These are phyloP conservation scores for Orestias chungarensis DNA, from an alignment of 2,797 vertebrate species.

Conservation along the genomic window DNA sequence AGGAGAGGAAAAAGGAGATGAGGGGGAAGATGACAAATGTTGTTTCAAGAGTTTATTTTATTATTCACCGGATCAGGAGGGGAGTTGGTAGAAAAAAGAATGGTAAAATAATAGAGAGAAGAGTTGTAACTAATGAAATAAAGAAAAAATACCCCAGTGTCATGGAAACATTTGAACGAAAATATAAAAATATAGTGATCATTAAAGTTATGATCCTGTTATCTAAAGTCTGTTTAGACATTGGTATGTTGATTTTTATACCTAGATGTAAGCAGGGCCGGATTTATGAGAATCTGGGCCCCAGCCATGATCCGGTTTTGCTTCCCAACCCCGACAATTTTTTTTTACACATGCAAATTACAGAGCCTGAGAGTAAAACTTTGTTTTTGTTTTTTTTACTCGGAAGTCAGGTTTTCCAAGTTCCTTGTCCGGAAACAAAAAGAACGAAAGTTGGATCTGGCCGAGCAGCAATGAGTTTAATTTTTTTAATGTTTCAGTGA, in stretches of 20 bases:
- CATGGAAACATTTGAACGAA: background rate
- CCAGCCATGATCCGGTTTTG: background rate
- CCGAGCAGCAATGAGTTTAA: background rate
- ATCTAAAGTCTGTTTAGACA: background rate
- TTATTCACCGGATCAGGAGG: slow-evolving; percentile 3
- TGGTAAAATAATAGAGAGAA: background rate
- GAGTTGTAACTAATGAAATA: background rate
- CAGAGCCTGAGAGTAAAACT: background rate
- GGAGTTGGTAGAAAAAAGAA: background rate
- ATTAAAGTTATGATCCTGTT: background rate
- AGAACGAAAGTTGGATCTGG: background rate
- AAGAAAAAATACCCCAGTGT: background rate
- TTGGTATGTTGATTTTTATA: background rate
- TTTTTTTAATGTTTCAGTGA: background rate
- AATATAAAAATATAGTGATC: background rate
- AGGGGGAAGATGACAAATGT: slow-evolving; percentile 21
- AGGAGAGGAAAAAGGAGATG: slow-evolving; percentile 10
- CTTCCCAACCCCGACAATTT: background rate
- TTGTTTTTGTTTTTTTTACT: background rate
- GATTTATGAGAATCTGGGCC: background rate
- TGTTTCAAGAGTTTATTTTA: slow-evolving; percentile 8
- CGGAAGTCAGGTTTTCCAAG: background rate
- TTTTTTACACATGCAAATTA: background rate
- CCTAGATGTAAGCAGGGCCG: background rate
- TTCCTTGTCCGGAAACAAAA: background rate